Base-by-base conservation (phyloP, 2,113 vertebrate genomes). In the Lophius piscatorius region DNA sequence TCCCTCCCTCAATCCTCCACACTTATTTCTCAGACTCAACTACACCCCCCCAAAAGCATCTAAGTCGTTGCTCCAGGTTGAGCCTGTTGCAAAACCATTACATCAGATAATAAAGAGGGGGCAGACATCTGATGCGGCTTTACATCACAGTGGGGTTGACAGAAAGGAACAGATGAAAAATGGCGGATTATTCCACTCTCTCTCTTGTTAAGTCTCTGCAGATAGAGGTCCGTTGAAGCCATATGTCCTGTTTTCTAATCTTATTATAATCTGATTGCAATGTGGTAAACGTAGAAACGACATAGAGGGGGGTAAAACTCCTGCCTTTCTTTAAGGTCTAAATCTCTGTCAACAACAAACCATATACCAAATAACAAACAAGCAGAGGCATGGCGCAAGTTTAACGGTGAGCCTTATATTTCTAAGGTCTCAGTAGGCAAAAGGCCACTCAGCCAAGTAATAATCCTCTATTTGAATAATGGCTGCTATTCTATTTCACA, bases 1-100 rank as follows among this genome's bases (percentile, higher is more conserved):
- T 9, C 14, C 7, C 9, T 21, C 26, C 12, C 1, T 34, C 12
- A 44, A 10, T 31, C 29, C 3, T 8, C 3, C 8, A 10, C 29
- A 31, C 8, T 31, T 49, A 21, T 17, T 1, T 59, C 29, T 51
- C 9, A 10, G 48, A 50, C 40, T 45, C 26, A 29, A 31, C 18
- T 46, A 41, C n/a, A 41, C 60, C 55, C 66, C 56, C 22, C 51
- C 45, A 56, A 33, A 63, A 83, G 52, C 3, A 40, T 55, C 40
- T 50, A 59, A 70, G 69, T 84, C 62, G 50, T 39, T 56, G 67
- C 74, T 83, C 73, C 71, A 84, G 84, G 83, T 86, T 84, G 83
- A 68, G 78, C 75, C 66, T 82, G 86, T 86, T 90, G 82, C 88
- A 82, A 87, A 87, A 89, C 85, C 84, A 88, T 90, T 86, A 82